Evolutionary conservation across 2,888 invertebrate species (phyloP), one percentile per base, ranked within the genome.

Genomic region (Oasisia sp.): DNA sequence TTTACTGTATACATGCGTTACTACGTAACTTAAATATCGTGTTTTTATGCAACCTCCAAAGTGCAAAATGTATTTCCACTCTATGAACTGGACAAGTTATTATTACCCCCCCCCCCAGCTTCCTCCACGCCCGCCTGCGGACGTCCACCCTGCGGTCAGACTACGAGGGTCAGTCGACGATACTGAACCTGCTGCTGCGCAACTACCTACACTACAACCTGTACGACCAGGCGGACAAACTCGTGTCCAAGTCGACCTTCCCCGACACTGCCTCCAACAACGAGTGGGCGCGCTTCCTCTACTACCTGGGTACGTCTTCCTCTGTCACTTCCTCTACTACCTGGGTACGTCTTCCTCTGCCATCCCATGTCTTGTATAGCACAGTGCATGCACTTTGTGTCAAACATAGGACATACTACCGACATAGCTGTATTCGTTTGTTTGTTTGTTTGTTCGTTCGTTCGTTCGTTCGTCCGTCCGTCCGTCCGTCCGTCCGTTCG

Each of bases 241-340:
- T 99, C 94, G 99, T 99, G 0, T 98, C 99, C 93, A 99, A 99
- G 96, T 99, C 99, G 27, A 98, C 98, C 0, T 99, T 98, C 95
- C 99, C 99, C 2, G 99, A 99, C 97, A 98, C 98, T 94, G 99
- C 99, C 0, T 99, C 99, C 95, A 99, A 99, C 96, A 99, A 99
- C 97, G 99, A 99, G 96, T 99, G 99, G 98, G 99, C 99, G 7
- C 97, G 99, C 95, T 99, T 98, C 96, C 97, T 99, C 94, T 99
- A 99, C 96, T 99, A 99, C 96, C 97, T 99, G 95, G 97, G 96
- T 96, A 92, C 92, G 95, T 93, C 9, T 45, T 58, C 38, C 19
- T 89, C 32, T 12, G 50, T 50, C 97, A 99, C 95, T 99, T 98
- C 96, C 97, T 99, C 94, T 99, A 99, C 96, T 99, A 99, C 96